A percentile compares a stretch with the other conserved stretches of the same genome.
These are phyloP conservation scores for Aix galericulata DNA, from an alignment of 2,113 vertebrate genomes.

Conservation along the genomic window DNA sequence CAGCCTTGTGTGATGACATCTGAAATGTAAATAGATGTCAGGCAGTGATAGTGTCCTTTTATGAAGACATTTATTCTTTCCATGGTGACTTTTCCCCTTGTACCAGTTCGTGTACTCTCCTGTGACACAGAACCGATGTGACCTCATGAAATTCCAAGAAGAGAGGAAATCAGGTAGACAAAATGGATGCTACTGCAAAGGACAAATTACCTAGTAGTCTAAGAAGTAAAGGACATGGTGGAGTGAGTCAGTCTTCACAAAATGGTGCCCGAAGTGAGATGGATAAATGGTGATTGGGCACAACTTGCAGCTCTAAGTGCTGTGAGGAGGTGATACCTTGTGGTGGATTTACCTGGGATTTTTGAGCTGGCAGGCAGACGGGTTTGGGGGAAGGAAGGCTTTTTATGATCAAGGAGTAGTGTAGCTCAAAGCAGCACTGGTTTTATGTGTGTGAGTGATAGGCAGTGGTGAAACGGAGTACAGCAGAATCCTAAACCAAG, in stretches of 20 bases:
- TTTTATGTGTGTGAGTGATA: conserved; percentile 2
- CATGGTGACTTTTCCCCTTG: not conserved
- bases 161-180: not conserved
- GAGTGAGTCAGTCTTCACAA: not conserved
- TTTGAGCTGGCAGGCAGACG: not conserved
- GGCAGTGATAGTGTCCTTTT: not conserved
- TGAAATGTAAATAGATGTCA: not conserved
- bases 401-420: conserved; percentile 36
- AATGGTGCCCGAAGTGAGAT: not conserved
- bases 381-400: conserved; percentile 4
- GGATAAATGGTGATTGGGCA: not conserved
- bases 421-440: conserved; percentile 12
- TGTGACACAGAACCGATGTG: conserved; percentile 10
- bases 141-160: conserved; percentile 21
- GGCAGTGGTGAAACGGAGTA: not conserved
- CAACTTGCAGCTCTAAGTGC: not conserved
- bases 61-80: conserved; percentile 1
- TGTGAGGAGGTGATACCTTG: not conserved
- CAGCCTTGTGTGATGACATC: not conserved
- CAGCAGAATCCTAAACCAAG: not conserved
- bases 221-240: conserved; percentile 10
- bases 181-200: not conserved
- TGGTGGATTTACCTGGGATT: conserved; percentile 14
- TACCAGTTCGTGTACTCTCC: not conserved
- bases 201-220: not conserved